Evolutionary conservation across 2,113 vertebrate species (phyloP).

Genomic region (Lamprotornis superbus): DNA sequence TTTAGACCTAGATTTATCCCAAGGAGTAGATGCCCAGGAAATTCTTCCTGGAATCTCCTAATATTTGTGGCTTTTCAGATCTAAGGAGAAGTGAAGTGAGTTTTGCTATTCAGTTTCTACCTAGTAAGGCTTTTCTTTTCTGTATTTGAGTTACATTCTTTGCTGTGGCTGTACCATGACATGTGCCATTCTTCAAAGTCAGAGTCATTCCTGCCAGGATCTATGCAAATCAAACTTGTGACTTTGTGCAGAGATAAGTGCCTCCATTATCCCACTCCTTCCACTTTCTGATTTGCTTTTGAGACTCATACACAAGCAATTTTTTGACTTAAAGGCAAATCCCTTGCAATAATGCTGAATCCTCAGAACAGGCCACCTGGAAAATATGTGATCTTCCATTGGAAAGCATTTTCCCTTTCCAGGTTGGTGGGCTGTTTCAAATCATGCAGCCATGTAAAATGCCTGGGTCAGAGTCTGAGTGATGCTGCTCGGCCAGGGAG

Average conservation of each 20-base stretch:
- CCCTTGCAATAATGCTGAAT: not conserved
- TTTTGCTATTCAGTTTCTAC: not conserved
- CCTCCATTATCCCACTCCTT: conserved; percentile 1
- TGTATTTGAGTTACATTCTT: not conserved
- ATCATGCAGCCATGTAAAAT: not conserved
- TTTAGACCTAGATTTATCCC: not conserved
- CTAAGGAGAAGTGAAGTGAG: not conserved
- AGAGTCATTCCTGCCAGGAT: not conserved
- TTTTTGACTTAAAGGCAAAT: conserved; percentile 22
- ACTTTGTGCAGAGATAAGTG: not conserved
- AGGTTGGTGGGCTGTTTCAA: not conserved
- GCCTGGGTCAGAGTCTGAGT: not conserved
- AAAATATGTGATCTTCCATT: not conserved
- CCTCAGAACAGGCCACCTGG: conserved; percentile 10
- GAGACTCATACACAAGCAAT: not conserved
- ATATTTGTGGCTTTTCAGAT: not conserved
- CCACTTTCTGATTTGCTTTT: conserved; percentile 20
- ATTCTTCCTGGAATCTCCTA: not conserved
- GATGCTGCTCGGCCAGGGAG: not conserved
- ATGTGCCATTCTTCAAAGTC: conserved; percentile 10
- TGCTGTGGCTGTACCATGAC: not conserved
- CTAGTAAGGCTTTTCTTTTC: not conserved
- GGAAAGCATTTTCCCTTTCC: conserved; percentile 6
- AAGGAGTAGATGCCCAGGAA: not conserved
- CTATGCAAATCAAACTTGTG: conserved; percentile 29